A percentile compares a stretch with the other conserved stretches of the same genome.
phyloP scores from a whole-genome alignment of 1,140 invertebrate genomes.

The Globodera rostochiensis region DNA sequence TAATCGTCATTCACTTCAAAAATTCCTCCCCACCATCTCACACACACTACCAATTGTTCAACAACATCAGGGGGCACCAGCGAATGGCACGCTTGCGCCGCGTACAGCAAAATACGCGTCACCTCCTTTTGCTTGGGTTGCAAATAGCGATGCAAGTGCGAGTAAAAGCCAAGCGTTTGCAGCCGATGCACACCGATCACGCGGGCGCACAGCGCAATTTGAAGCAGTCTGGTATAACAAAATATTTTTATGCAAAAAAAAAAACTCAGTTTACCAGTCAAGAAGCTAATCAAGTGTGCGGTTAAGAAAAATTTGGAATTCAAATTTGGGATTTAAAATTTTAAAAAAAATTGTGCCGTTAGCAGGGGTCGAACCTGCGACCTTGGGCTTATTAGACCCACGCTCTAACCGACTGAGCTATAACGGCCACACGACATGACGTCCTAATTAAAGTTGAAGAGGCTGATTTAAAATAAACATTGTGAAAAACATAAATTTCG shows the following conservation, averaged over 20 bases:
- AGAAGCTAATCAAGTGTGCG: too few species aligned
- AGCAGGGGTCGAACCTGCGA: conserved; percentile 65
- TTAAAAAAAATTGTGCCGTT: conserved; percentile 25
- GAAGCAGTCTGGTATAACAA: conserved; percentile 74
- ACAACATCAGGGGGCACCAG: conserved; percentile 90
- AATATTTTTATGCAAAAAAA: too few species aligned
- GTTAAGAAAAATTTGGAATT: too few species aligned
- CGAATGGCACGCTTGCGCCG: conserved; percentile 93
- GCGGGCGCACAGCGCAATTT: conserved; percentile 88
- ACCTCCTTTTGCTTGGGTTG: conserved; percentile 70
- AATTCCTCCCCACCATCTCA: not conserved
- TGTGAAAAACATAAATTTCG: too few species aligned
- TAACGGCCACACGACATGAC: conserved; percentile 45
- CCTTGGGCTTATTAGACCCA: conserved; percentile 66
- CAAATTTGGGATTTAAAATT: not conserved
- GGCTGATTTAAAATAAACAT: too few species aligned
- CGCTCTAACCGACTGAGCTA: conserved; percentile 66
- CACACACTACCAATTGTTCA: conserved; percentile 76
- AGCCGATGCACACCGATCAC: conserved; percentile 85
- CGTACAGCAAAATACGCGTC: conserved; percentile 88
- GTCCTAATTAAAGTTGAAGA: not conserved
- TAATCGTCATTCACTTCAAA: not conserved
- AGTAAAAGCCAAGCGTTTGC: conserved; percentile 63
- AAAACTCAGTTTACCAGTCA: too few species aligned
- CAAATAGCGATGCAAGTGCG: conserved; percentile 61